Conservation (phyloP, 2,113 vertebrate genomes). For the Stomatorhinus ivindoensis region DNA sequence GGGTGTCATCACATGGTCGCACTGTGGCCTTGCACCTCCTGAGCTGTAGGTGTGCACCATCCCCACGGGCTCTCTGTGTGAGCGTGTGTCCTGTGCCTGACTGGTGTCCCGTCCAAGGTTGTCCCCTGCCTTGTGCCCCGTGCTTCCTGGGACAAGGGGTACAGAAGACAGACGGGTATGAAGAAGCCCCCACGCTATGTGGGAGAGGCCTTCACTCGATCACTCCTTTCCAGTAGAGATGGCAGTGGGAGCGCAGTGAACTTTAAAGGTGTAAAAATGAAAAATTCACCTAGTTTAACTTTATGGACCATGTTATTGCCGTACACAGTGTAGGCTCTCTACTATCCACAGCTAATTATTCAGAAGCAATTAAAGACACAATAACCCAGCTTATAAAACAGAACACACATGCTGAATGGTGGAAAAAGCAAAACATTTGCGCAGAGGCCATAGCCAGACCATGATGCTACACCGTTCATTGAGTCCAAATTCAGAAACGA, state of each 20-base stretch:
- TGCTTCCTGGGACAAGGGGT: not conserved
- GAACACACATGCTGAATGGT: not conserved
- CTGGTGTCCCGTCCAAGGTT: not conserved
- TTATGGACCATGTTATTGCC: slow-evolving; percentile 7
- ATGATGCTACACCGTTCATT: not conserved
- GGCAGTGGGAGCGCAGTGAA: not conserved
- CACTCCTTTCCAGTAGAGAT: not conserved
- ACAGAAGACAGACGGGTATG: not conserved
- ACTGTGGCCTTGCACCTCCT: not conserved
- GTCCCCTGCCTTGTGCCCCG: not conserved
- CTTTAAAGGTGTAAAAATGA: slow-evolving; percentile 7
- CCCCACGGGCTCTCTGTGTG: not conserved
- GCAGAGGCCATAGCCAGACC: not conserved
- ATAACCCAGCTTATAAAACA: not conserved
- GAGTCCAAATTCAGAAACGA: not conserved
- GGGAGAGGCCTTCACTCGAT: not conserved
- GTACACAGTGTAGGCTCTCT: not conserved
- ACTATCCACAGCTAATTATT: slow-evolving; percentile 2
- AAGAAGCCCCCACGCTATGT: not conserved
- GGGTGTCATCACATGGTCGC: not conserved
- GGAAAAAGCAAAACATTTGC: not conserved
- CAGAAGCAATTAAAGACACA: not conserved
- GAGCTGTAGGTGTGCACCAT: not conserved
- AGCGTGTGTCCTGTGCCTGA: not conserved
- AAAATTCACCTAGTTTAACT: not conserved